Base-by-base conservation (phyloP, 2,888 invertebrate genomes). In the Cosmorhoe ocellata region DNA sequence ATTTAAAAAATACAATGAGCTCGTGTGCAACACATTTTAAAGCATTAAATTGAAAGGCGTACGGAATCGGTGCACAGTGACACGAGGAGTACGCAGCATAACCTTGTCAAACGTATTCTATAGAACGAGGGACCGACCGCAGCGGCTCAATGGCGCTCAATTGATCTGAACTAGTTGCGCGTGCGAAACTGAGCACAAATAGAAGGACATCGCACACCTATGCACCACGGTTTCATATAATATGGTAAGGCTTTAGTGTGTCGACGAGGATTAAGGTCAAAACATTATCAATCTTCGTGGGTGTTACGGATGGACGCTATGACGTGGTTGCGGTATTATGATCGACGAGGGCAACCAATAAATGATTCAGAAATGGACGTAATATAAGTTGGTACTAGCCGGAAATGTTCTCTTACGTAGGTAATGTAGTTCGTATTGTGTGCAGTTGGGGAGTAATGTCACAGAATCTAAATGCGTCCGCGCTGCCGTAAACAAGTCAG, bases 381-480 rank as follows among this genome's bases (percentile, higher is more conserved):
- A n/a, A n/a, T n/a, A 51, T 32, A 38, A 7, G 36, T 12, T 41
- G 13, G 42, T 40, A 39, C 46, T 52, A 42, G 53, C 62, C 61
- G 67, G 64, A 69, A 66, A 66, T 60, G 56, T 59, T 56, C 48
- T 56, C 54, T 71, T 71, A 66, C 68, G 67, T 67, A 24, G 67
- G 60, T 65, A 62, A 58, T 61, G 64, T 61, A 62, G 63, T 63
- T 56, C 59, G 65, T 63, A 68, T 69, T 69, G 67, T 76, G 69
- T 67, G 69, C 68, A 69, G 61, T 70, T 71, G 71, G 67, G 72
- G 71, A 67, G 68, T 79, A 82, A 81, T 81, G 81, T 85, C 83
- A 81, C 81, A 64, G 75, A 66, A 77, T 79, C 89, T 88, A 88
- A 84, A 88, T 85, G 85, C 84, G 87, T 84, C 80, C 83, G 71